Base-by-base conservation (phyloP, 2,888 invertebrate genomes). In the Perdita meconis region DNA sequence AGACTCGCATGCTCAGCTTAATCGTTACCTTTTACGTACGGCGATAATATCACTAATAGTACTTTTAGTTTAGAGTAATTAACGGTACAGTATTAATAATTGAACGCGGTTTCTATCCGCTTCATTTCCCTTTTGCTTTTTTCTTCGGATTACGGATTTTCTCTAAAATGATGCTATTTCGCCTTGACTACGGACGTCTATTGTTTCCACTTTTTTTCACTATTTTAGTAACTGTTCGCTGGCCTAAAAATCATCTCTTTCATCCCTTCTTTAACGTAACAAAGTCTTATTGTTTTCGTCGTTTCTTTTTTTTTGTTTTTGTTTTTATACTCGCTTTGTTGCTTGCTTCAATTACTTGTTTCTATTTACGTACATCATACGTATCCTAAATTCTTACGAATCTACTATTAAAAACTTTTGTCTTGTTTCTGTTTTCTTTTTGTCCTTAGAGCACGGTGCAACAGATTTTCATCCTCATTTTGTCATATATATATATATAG, bases 1-100 rank as follows among this genome's bases (percentile, higher is more conserved):
- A 67, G 70, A 82, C 69, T 81, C 87, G 82, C 84, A 83, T 87
- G 85, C 84, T 85, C 86, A 86, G 83, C 88, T 89, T 89, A 89
- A 87, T 89, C 74, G 73, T 81, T 84, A 83, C 2, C 1, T 68
- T 69, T 82, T 89, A 90, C 88, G 87, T 88, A 90, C 86, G 88
- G 87, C 71, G 65, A 87, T 89, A 89, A 87, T 88, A 88, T 89
- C 87, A 85, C 83, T 87, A 87, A 82, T 87, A 87, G 72, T 84
- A 77, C 50, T 72, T 79, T 89, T 86, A 85, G 82, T 88, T 80
- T 86, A 86, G 82, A 19, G 71, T 89, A 86, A 89, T 89, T 88
- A 89, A 82, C 85, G 85, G 87, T 87, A 87, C 82, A 87, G 74
- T 86, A 84, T 76, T 85, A 66, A 83, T 88, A 87, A 30, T 74